Evolutionary conservation across 1,140 invertebrate genomes (phyloP), one percentile per base, ranked within the genome.

Genomic region (Calosoma granatense): DNA sequence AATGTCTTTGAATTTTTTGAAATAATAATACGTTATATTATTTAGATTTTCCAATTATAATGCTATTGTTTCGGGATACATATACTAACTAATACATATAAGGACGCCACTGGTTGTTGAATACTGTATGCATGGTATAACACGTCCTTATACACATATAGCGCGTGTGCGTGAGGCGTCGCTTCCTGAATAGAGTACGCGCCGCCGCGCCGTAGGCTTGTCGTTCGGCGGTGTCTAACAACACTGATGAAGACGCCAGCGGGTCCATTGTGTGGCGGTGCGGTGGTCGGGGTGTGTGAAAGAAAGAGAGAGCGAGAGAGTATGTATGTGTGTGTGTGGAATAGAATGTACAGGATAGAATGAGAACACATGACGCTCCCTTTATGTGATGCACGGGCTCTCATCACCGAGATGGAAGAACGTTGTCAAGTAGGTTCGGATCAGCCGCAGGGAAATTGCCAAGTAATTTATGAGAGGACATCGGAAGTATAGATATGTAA

Each of bases 401-500:
- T 47, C 41, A 47, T 47, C 41, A 47, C 9, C 3, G 41, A 47
- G 41, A 47, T 47, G 41, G 41, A 47, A 47, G 41, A 47, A 47
- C 41, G 41, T 47, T 47, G 41, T 47, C 41, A 47, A 47, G 41
- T 47, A 17, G 3, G 41, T 47, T 11, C 41, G 17, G 41, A 47
- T 47, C 41, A 47, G 41, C 41, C 41, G 41, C 41, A 17, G 41
- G 41, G 41, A 47, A 47, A 47, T 47, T 47, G 6, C 41, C 41
- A 47, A 47, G 41, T 47, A 47, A 47, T 47, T 47, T 47, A 47
- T 47, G 41, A 17, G 17, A 47, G 41, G 41, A 47, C 41, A 47
- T 47, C 41, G 41, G 41, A 47, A 47, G 41, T 47, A 47, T 47
- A 47, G 41, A 47, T 47, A 47, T 47, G 41, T 47, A 47, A 47